Evolutionary conservation across 2,797 vertebrate genomes (phyloP).

Genomic region (Antennarius maculatus): DNA sequence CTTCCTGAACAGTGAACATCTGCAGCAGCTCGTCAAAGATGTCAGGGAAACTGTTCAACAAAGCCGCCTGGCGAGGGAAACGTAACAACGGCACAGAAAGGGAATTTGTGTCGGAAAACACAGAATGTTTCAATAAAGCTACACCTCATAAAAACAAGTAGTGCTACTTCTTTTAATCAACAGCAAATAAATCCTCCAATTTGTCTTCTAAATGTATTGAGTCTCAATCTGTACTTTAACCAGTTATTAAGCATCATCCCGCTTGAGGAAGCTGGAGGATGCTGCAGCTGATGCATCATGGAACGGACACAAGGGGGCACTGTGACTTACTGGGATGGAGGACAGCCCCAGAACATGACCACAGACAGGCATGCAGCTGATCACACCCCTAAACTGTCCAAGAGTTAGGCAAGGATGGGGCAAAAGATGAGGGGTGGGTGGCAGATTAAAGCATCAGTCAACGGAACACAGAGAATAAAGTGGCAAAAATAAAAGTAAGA

Average conservation of each 20-base stretch:
- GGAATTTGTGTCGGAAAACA: conserved; percentile 2
- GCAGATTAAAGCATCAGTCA: conserved; percentile 61
- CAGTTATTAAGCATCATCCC: conserved; percentile 31
- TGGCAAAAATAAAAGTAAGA: conserved; percentile 23
- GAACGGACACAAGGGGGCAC: conserved; percentile 72
- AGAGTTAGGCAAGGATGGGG: conserved; percentile 79
- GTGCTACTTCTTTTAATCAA: background rate
- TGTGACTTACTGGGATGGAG: conserved; percentile 86
- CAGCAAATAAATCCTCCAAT: background rate
- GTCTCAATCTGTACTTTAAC: conserved; percentile 4
- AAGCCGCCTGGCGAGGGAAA: conserved; percentile 84
- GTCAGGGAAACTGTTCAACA: conserved; percentile 97
- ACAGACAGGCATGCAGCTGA: conserved; percentile 84
- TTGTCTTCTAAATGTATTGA: background rate
- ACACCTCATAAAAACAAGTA: background rate
- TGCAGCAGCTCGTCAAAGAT: conserved; percentile 98
- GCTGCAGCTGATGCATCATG: conserved; percentile 37
- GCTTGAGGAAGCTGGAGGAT: conserved; percentile 13
- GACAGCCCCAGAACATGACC: conserved; percentile 78
- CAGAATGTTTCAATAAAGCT: background rate
- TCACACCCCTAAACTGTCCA: conserved; percentile 84
- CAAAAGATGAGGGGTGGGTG: conserved; percentile 33
- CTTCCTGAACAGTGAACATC: conserved; percentile 99
- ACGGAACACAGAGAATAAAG: conserved; percentile 47
- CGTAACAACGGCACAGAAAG: background rate